Evolutionary conservation across 1,140 invertebrate genomes (phyloP), one percentile per base, ranked within the genome.

Genomic region (Micrasema longulum): DNA sequence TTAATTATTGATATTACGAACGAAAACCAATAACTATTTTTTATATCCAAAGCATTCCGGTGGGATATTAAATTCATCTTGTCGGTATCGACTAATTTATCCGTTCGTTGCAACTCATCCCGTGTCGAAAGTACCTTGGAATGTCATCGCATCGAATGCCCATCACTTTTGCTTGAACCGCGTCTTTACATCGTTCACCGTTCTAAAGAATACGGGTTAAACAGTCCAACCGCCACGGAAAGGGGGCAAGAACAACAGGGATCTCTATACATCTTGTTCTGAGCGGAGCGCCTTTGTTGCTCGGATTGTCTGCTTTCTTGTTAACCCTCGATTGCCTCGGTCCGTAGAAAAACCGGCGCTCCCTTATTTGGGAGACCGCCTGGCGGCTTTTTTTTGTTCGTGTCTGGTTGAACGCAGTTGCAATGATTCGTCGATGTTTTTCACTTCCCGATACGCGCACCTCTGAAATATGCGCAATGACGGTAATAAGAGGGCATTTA

Each of bases 351-450:
- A 72, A 72, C 48, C 55, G 70, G 70, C 53, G 63, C 52, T 69
- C 20, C 71, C 71, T 69, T 73, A 73, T 73, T 73, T 52, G 71
- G 71, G 48, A 69, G 71, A 69, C 71, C 57, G 71, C 71, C 43
- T 69, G 71, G 71, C 71, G 71, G 60, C 71, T 62, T 48, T 43
- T 69, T 72, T 73, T 73, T 53, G 31, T 50, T 50, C 47, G 14
- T 26, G 31, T 60, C 31, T 41, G 31, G 55, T 22, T 6, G 31
- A 14, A 60, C 36, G 31, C 55, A 18, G 22, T 22, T 20, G 35
- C 36, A 31, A 22, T 41, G 31, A 60, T 60, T 38, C 55, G 55
- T 35, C 36, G 31, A n/a, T 12, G 9, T 60, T 60, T 60, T 53
- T 53, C 52, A 53, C 52, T 31, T 60, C 14, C 35, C 31, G 35